Evolutionary conservation across 1,140 invertebrate genomes (phyloP).

Genomic region (Tachypleus tridentatus): DNA sequence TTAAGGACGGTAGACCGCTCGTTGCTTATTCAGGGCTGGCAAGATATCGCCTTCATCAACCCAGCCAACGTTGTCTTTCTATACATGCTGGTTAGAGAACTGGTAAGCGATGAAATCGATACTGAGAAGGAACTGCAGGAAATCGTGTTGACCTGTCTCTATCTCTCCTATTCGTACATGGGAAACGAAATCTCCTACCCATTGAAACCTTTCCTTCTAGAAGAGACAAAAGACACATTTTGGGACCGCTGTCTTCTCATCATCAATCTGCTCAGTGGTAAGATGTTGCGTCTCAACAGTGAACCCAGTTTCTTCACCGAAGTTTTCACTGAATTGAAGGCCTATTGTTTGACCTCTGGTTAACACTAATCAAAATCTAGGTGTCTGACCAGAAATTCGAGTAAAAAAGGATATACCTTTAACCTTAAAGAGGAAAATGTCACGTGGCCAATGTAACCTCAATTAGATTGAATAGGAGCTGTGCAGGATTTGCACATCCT

Average conservation of each 20-base stretch:
- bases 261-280: constrained; percentile 77
- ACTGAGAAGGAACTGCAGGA: constrained; percentile 84
- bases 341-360: constrained; percentile 43
- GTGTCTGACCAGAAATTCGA: too few species aligned
- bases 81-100: constrained; percentile 89
- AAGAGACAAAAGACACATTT: constrained; percentile 81
- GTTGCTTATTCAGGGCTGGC: constrained; percentile 93
- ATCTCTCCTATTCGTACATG: constrained; percentile 89
- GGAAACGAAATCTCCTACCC: constrained; percentile 99
- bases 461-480: too few species aligned
- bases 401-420: too few species aligned
- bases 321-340: constrained; percentile 94
- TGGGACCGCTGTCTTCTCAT: constrained; percentile 94
- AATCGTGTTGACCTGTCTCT: constrained; percentile 92
- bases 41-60: constrained; percentile 99
- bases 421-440: too few species aligned
- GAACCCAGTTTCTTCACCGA: constrained; percentile 97
- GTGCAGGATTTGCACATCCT: too few species aligned
- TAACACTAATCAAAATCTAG: too few species aligned
- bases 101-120: constrained; percentile 57
- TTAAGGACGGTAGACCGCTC: constrained; percentile 89
- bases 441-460: too few species aligned
- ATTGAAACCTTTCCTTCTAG: constrained; percentile 94
- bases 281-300: constrained; percentile 96
- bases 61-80: constrained; percentile 99